phyloP scores from a whole-genome alignment of 2,113 vertebrate genomes.

The Elephas maximus region DNA sequence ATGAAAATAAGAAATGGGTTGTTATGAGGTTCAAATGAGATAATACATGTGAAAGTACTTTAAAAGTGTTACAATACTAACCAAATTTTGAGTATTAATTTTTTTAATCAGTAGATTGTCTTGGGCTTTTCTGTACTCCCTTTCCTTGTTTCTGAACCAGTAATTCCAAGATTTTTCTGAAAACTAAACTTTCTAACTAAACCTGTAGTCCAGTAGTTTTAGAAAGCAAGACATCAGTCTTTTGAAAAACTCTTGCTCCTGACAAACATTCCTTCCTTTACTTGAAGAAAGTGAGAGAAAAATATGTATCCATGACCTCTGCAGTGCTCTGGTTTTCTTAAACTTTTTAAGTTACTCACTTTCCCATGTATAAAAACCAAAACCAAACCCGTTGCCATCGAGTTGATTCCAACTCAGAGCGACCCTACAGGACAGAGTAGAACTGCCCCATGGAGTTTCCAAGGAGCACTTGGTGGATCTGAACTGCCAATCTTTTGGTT shows the following conservation, averaged over 20 bases:
- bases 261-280: constrained; percentile 47
- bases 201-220: neutral
- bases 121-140: neutral
- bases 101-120: neutral
- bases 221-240: constrained; percentile 47
- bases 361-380: constrained; percentile 59
- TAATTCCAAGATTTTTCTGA: constrained; percentile 55
- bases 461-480: too few species aligned
- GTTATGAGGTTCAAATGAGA: constrained; percentile 27
- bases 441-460: too few species aligned
- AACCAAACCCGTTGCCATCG: neutral
- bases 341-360: constrained; percentile 80
- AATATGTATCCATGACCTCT: constrained; percentile 31
- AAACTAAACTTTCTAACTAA: constrained; percentile 55
- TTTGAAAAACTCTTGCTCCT: constrained; percentile 3
- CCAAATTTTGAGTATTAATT: neutral
- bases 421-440: too few species aligned
- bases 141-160: constrained; percentile 20
- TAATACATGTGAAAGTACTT: constrained; percentile 40
- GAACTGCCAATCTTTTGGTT: too few species aligned
- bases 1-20: constrained; percentile 49
- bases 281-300: constrained; percentile 37
- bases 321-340: constrained; percentile 82
- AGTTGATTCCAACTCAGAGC: too few species aligned
- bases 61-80: constrained; percentile 55